These are phyloP conservation scores for Diceros bicornis DNA, from an alignment of 2,797 vertebrate genomes.

Conservation along the genomic window DNA sequence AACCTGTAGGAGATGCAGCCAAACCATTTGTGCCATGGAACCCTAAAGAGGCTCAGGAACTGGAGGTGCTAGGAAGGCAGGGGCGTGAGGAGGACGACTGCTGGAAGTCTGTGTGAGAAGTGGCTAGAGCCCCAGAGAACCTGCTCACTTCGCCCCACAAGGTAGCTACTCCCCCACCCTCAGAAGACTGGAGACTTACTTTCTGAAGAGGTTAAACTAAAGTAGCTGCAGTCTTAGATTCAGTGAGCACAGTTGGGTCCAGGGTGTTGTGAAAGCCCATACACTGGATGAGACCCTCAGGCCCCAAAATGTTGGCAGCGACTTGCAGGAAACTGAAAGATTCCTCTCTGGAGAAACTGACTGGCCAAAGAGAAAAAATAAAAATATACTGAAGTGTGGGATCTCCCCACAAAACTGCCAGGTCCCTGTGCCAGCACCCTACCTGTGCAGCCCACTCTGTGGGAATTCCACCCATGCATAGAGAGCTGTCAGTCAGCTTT, in stretches of 20 bases:
- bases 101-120: neutral
- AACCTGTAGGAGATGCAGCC: neutral
- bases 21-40: neutral
- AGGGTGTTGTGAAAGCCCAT: neutral
- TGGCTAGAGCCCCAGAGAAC: neutral
- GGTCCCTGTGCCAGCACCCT: neutral
- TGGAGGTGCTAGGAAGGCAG: neutral
- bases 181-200: neutral
- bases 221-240: neutral
- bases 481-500: neutral
- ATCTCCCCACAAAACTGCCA: neutral
- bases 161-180: neutral
- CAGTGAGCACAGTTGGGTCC: neutral
- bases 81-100: neutral
- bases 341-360: neutral
- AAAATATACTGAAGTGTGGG: neutral
- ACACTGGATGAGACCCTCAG: neutral
- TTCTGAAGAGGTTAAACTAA: neutral
- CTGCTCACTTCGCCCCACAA: neutral
- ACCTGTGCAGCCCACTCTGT: too few species aligned
- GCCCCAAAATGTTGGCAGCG: neutral
- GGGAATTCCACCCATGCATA: neutral
- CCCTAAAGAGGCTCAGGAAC: neutral
- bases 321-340: neutral
- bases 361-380: neutral